phyloP scores from a whole-genome alignment of 2,888 invertebrate species.

The Perithous albicinctus region DNA sequence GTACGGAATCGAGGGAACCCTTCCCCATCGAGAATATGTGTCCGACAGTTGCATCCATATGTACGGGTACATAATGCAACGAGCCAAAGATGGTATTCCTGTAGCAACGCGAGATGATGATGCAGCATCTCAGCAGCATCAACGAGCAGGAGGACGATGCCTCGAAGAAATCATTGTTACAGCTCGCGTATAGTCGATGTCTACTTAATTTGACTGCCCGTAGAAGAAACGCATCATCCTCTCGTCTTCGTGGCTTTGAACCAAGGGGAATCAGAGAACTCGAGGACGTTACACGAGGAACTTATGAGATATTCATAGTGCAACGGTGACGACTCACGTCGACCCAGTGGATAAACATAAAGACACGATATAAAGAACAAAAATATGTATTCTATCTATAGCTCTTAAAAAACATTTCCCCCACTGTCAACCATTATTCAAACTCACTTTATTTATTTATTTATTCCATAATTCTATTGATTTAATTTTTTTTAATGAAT shows the following conservation, averaged over 20 bases:
- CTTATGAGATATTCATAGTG: slow-evolving; percentile 69
- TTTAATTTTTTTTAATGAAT: too few relatives aligned
- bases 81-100: slow-evolving; percentile 76
- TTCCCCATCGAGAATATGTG: slow-evolving; percentile 44
- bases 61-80: slow-evolving; percentile 75
- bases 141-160: slow-evolving; percentile 35
- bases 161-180: slow-evolving; percentile 65
- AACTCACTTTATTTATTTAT: too few relatives aligned
- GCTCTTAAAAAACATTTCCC: slow-evolving; percentile 37
- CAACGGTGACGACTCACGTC: slow-evolving; percentile 50
- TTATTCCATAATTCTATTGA: too few relatives aligned
- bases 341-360: background rate
- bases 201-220: slow-evolving; percentile 69
- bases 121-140: slow-evolving; percentile 49
- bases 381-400: slow-evolving; percentile 22
- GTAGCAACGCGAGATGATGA: slow-evolving; percentile 63
- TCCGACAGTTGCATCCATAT: slow-evolving; percentile 70
- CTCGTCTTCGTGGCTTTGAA: slow-evolving; percentile 31
- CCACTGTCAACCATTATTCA: background rate
- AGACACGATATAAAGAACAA: background rate
- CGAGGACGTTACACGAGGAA: slow-evolving; percentile 39
- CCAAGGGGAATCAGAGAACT: slow-evolving; percentile 14
- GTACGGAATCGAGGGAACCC: slow-evolving; percentile 18
- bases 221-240: slow-evolving; percentile 34
- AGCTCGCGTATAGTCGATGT: slow-evolving; percentile 50